These are phyloP conservation scores for Atractosteus spatula DNA, from an alignment of 2,113 vertebrate species.

Conservation along the genomic window DNA sequence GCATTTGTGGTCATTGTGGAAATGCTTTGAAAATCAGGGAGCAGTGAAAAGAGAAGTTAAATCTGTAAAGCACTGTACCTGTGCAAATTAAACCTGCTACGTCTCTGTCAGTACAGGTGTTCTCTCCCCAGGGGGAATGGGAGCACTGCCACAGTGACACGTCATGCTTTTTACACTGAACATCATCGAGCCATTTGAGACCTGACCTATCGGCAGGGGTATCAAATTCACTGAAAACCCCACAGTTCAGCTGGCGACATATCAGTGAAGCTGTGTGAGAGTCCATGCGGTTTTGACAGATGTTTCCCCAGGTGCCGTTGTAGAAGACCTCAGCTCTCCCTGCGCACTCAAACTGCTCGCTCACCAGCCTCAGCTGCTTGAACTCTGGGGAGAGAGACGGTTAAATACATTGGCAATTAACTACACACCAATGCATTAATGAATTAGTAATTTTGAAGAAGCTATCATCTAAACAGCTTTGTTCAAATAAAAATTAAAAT, in stretches of 20 bases:
- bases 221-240: conserved; percentile 27
- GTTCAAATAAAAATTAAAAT: too few species aligned
- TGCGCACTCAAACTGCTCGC: conserved; percentile 3
- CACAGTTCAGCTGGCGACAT: conserved; percentile 45
- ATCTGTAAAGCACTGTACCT: conserved; percentile 16
- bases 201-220: neutral
- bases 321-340: neutral
- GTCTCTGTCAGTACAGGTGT: conserved; percentile 23
- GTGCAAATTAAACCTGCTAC: conserved; percentile 41
- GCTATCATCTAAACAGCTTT: too few species aligned
- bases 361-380: conserved; percentile 7
- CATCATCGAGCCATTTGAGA: conserved; percentile 36
- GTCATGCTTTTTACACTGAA: conserved; percentile 36
- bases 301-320: conserved; percentile 31
- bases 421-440: neutral
- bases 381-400: neutral
- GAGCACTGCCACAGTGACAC: conserved; percentile 40
- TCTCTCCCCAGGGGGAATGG: conserved; percentile 33
- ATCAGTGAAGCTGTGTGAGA: conserved; percentile 27
- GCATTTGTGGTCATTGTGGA: too few species aligned
- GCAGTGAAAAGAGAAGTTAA: too few species aligned
- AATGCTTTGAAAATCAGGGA: too few species aligned
- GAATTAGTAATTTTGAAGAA: too few species aligned
- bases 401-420: neutral
- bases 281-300: conserved; percentile 24